A percentile compares a stretch with the other conserved stretches of the same genome.
Conservation (phyloP, 2,888 invertebrate species). For the Ormyrus rosae region DNA sequence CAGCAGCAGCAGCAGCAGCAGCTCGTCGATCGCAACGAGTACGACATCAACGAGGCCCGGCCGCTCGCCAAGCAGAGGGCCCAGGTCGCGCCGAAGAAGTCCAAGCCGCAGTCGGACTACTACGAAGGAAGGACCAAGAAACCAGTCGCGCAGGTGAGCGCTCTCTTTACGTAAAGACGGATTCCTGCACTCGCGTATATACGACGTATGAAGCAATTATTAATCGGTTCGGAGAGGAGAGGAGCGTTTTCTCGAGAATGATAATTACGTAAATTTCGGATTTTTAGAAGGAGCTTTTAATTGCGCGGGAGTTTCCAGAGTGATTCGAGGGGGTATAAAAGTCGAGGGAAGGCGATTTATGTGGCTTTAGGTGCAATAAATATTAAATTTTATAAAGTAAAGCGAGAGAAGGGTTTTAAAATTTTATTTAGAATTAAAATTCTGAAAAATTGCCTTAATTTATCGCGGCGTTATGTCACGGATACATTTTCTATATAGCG, state of each 20-base stretch:
- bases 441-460: not conserved
- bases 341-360: no score
- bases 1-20: conserved; percentile 51
- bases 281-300: no score
- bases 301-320: no score
- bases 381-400: no score
- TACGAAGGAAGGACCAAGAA: conserved; percentile 75
- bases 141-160: conserved; percentile 81
- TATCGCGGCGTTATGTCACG: conserved; percentile 9
- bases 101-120: conserved; percentile 46
- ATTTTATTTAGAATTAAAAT: not conserved
- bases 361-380: no score
- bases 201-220: not conserved
- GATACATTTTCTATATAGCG: not conserved
- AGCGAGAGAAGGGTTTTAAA: not conserved
- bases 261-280: no score
- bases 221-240: no score
- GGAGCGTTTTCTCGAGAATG: no score
- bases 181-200: not conserved
- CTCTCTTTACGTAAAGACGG: no score
- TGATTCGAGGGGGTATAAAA: no score
- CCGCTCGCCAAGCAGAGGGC: conserved; percentile 57
- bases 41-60: conserved; percentile 53
- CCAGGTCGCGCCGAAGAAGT: conserved; percentile 53
- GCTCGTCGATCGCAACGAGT: conserved; percentile 49